These are phyloP conservation scores for Bimastos eiseni DNA, from an alignment of 2,888 invertebrate species.

Conservation along the genomic window DNA sequence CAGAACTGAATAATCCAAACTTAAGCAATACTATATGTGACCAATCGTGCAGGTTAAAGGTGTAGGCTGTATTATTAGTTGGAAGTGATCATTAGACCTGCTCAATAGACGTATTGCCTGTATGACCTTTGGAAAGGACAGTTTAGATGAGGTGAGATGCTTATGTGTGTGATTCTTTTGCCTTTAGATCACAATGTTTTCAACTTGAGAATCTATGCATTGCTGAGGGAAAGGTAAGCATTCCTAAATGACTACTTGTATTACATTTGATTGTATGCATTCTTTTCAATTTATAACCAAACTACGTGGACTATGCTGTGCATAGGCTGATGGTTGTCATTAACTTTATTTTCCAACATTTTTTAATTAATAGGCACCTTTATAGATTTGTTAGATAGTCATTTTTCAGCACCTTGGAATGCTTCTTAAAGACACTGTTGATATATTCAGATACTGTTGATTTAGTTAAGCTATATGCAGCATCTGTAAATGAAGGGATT, in stretches of 20 bases:
- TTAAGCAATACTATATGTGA: too few relatives aligned
- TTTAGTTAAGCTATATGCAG: constrained; percentile 73
- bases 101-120: too few relatives aligned
- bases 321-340: not conserved
- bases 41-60: too few relatives aligned
- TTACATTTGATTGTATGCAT: not conserved
- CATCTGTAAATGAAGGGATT: constrained; percentile 73
- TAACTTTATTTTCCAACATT: not conserved
- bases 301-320: not conserved
- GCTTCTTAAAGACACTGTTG: not conserved
- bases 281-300: not conserved
- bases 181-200: constrained; percentile 42
- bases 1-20: too few relatives aligned
- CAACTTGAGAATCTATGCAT: constrained; percentile 41
- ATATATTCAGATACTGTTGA: constrained; percentile 43
- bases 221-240: constrained; percentile 66
- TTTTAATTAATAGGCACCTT: not conserved
- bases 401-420: not conserved
- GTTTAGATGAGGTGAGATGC: not conserved
- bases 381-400: not conserved
- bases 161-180: constrained; percentile 17
- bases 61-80: too few relatives aligned
- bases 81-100: too few relatives aligned
- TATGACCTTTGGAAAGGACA: too few relatives aligned
- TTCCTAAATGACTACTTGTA: not conserved